Percentiles rank a stretch among this genome's conserved stretches.
Evolutionary conservation across 2,888 invertebrate species (phyloP).

Genomic region (Neoascia interrupta): DNA sequence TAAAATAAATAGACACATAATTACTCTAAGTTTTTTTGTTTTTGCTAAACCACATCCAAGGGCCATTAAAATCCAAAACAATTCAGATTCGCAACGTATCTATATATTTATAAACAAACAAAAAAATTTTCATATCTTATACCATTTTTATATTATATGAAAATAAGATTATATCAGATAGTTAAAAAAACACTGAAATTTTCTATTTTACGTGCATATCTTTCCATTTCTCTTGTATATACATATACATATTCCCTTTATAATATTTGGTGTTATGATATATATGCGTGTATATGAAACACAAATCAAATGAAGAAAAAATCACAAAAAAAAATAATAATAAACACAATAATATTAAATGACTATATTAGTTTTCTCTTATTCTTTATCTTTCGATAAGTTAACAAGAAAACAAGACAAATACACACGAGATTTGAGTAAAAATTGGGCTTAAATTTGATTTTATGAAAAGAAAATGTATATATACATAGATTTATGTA

Average conservation of each 20-base stretch:
- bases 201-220: constrained; percentile 22
- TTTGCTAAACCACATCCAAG: no score
- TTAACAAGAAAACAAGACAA: constrained; percentile 32
- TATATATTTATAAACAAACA: constrained; percentile 29
- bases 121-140: constrained; percentile 9
- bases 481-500: constrained; percentile 14
- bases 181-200: no score
- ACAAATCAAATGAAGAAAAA: constrained; percentile 66
- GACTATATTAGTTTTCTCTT: constrained; percentile 45
- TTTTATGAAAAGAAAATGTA: constrained; percentile 47
- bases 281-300: constrained; percentile 36
- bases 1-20: constrained; percentile 38
- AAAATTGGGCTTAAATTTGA: constrained; percentile 70
- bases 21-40: no score
- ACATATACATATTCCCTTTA: constrained; percentile 46
- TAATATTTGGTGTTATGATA: constrained; percentile 56
- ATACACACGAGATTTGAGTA: constrained; percentile 61
- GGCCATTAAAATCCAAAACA: constrained; percentile 20
- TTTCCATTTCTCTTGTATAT: constrained; percentile 32
- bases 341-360: constrained; percentile 22
- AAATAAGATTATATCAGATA: no score
- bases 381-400: constrained; percentile 52
- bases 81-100: constrained; percentile 26
- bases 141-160: no score
- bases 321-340: constrained; percentile 52